Evolutionary conservation across 2,113 vertebrate species (phyloP).

Genomic region (Crotophaga sulcirostris): DNA sequence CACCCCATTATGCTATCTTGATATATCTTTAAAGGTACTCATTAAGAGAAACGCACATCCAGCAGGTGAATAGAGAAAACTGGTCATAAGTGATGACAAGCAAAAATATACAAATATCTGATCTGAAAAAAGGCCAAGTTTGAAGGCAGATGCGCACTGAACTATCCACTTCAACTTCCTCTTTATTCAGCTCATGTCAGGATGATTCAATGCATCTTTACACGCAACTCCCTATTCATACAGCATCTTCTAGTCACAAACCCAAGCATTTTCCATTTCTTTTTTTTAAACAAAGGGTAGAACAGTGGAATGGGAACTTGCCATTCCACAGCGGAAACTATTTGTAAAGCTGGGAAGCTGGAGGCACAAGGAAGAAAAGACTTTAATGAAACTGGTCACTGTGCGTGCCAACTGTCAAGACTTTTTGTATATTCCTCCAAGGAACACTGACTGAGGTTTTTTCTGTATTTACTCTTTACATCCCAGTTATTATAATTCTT

Average conservation of each 20-base stretch:
- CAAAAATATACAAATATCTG: conserved; percentile 30
- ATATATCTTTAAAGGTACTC: conserved; percentile 32
- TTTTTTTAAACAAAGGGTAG: conserved; percentile 55
- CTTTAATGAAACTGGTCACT: conserved; percentile 59
- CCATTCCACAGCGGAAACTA: conserved; percentile 68
- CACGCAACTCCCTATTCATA: conserved; percentile 40
- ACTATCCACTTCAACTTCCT: neutral
- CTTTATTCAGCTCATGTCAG: conserved; percentile 50
- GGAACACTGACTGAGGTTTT: conserved; percentile 37
- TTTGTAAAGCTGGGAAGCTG: conserved; percentile 69
- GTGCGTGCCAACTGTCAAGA: conserved; percentile 53
- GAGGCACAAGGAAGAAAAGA: conserved; percentile 63
- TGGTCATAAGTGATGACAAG: conserved; percentile 34
- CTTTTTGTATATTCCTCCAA: conserved; percentile 44
- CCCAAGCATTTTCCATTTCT: conserved; percentile 59
- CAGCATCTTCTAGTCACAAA: conserved; percentile 51
- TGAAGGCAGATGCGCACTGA: conserved; percentile 10
- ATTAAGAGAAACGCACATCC: neutral
- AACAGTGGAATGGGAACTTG: conserved; percentile 58
- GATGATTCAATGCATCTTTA: conserved; percentile 53
- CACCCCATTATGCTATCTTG: conserved; percentile 21
- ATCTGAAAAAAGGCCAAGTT: conserved; percentile 46
- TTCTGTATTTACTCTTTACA: conserved; percentile 43
- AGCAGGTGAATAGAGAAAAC: conserved; percentile 48
- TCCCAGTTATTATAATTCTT: conserved; percentile 25